These are phyloP conservation scores for Tyto alba DNA, from an alignment of 2,113 vertebrate genomes.

Conservation along the genomic window DNA sequence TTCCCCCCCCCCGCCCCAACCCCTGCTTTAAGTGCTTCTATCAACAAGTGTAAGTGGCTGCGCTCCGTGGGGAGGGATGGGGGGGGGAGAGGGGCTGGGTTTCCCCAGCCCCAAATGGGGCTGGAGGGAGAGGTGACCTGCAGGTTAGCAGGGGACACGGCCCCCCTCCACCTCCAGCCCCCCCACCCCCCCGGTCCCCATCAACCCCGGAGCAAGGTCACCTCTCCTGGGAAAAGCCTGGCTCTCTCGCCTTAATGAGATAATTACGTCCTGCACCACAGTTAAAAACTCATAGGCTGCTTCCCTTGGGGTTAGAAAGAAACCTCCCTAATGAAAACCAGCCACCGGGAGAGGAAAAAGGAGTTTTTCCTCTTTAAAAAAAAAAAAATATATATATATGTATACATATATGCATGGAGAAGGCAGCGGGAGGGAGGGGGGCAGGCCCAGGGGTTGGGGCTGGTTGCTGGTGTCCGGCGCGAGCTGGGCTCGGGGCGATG, in stretches of 20 bases:
- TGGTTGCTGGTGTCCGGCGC: background rate
- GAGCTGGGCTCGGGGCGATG: background rate
- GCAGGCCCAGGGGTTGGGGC: background rate
- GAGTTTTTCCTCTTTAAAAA: constrained; percentile 32
- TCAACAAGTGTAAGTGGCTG: constrained; percentile 56
- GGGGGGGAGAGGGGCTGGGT: background rate
- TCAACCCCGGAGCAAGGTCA: background rate
- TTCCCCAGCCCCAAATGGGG: background rate
- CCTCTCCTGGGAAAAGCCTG: constrained; percentile 25
- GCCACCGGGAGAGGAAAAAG: background rate
- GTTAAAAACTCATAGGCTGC: constrained; percentile 41
- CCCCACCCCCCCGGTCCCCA: background rate
- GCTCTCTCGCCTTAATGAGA: constrained; percentile 51
- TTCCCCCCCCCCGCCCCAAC: background rate
- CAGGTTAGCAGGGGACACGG: background rate
- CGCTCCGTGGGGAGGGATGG: background rate
- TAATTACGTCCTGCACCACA: constrained; percentile 37
- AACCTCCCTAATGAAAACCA: constrained; percentile 65
- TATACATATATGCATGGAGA: background rate
- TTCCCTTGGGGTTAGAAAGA: constrained; percentile 16
- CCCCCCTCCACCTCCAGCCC: background rate
- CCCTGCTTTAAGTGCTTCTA: constrained; percentile 36
- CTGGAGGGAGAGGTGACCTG: constrained; percentile 4
- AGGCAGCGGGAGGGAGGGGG: background rate
- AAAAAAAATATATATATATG: background rate